Percentiles rank a stretch among this genome's conserved stretches.
These are phyloP conservation scores for Thecocarcelia acutangulata DNA, from an alignment of 2,888 invertebrate genomes.

Conservation along the genomic window DNA sequence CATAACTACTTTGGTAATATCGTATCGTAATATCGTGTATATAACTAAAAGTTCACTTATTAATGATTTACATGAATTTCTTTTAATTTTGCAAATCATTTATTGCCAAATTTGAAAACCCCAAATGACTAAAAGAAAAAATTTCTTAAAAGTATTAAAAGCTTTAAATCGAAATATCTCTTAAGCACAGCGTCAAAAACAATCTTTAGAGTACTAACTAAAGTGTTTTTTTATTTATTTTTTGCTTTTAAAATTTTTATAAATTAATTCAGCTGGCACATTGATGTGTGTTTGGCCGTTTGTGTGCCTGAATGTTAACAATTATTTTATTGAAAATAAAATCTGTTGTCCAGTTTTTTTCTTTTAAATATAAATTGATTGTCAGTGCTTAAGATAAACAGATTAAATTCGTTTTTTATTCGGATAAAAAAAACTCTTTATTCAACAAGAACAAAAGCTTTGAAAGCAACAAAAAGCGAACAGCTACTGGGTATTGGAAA, in stretches of 20 bases:
- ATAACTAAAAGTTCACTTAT: too few species aligned
- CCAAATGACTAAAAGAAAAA: too few species aligned
- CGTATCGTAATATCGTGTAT: too few species aligned
- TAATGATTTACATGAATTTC: too few species aligned
- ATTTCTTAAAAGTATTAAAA: too few species aligned
- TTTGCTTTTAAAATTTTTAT: constrained; percentile 11
- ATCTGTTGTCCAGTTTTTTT: constrained; percentile 42
- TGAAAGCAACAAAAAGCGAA: constrained; percentile 1
- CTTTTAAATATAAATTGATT: constrained; percentile 55
- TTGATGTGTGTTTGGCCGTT: not conserved
- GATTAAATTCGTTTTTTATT: constrained; percentile 51
- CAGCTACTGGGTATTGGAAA: constrained; percentile 64
- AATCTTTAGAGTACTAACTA: not conserved
- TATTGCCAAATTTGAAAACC: too few species aligned
- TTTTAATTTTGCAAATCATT: too few species aligned
- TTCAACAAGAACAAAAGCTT: constrained; percentile 33
- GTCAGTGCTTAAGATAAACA: constrained; percentile 65
- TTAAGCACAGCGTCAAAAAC: too few species aligned
- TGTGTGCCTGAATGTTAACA: constrained; percentile 8
- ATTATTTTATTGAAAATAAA: constrained; percentile 57
- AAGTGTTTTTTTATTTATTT: constrained; percentile 1
- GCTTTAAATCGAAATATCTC: too few species aligned
- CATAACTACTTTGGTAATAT: too few species aligned
- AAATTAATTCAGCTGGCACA: constrained; percentile 9
- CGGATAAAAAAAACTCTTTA: constrained; percentile 41